phyloP scores from a whole-genome alignment of 2,888 invertebrate genomes.

The Eupeodes latifasciatus region DNA sequence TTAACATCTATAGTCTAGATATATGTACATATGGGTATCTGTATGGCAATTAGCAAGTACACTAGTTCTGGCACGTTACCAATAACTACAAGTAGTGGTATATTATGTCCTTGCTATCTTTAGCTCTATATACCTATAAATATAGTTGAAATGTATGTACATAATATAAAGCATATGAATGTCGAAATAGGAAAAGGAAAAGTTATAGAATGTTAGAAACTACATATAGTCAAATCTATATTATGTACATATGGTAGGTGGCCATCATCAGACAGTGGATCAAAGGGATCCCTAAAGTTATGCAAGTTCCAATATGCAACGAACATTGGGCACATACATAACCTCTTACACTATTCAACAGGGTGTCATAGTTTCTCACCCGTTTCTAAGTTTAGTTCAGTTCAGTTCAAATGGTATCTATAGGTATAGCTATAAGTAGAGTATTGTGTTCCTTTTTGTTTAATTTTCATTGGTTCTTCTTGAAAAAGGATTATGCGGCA shows the following conservation, averaged over 20 bases:
- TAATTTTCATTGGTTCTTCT: background rate
- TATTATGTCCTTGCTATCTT: background rate
- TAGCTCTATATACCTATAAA: background rate
- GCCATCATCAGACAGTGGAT: background rate
- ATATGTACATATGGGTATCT: no score
- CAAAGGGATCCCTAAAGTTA: constrained; percentile 1
- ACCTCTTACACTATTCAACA: constrained; percentile 11
- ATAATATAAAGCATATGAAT: background rate
- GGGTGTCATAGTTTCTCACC: constrained; percentile 2
- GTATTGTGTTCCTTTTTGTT: background rate
- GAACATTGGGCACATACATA: background rate
- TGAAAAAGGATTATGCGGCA: constrained; percentile 36
- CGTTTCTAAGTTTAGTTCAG: background rate
- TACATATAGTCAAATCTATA: background rate
- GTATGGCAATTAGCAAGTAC: constrained; percentile 52
- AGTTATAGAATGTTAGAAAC: background rate
- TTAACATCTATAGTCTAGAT: no score
- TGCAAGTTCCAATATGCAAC: constrained; percentile 7
- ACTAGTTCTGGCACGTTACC: constrained; percentile 4
- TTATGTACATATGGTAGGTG: background rate
- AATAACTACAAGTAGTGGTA: background rate
- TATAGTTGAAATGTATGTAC: background rate
- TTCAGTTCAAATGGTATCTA: background rate
- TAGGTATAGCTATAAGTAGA: background rate
- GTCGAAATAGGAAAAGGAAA: constrained; percentile 6